Evolutionary conservation across 2,113 vertebrate species (phyloP).

Genomic region (Merops nubicus): DNA sequence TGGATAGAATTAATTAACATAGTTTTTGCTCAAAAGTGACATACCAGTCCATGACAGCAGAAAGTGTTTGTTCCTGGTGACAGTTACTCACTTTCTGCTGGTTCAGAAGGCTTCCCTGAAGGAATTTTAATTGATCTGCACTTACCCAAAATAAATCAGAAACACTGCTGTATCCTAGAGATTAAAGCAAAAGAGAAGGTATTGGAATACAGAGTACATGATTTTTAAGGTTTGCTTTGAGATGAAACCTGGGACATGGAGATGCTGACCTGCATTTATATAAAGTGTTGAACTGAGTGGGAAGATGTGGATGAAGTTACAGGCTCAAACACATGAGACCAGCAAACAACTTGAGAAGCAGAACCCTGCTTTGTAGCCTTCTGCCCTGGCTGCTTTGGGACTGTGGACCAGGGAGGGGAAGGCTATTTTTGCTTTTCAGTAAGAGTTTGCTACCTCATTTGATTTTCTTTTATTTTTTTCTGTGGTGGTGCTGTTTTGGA

Average conservation of each 20-base stretch:
- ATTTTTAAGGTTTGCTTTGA: constrained; percentile 52
- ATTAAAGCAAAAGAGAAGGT: constrained; percentile 59
- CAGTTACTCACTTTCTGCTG: constrained; percentile 68
- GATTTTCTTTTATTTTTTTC: not conserved
- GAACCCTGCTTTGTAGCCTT: not conserved
- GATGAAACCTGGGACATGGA: constrained; percentile 18
- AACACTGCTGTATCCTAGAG: constrained; percentile 64
- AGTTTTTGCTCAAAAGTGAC: constrained; percentile 56
- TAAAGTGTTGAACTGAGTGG: not conserved
- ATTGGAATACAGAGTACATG: constrained; percentile 30
- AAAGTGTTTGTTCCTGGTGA: constrained; percentile 69
- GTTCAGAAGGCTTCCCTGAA: constrained; percentile 74
- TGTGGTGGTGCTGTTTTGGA: not conserved
- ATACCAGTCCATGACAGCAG: constrained; percentile 40
- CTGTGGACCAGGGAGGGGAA: not conserved
- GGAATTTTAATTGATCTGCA: constrained; percentile 72
- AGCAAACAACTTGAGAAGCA: not conserved
- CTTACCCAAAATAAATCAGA: constrained; percentile 71
- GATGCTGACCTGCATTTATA: constrained; percentile 35
- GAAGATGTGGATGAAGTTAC: not conserved
- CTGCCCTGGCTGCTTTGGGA: not conserved
- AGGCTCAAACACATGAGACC: constrained; percentile 1
- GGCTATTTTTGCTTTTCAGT: not conserved
- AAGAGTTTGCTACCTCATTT: not conserved
- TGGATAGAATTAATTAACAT: constrained; percentile 69